A percentile compares a stretch with the other conserved stretches of the same genome.
Conservation (phyloP, 2,888 invertebrate genomes). For the Serripes groenlandicus region DNA sequence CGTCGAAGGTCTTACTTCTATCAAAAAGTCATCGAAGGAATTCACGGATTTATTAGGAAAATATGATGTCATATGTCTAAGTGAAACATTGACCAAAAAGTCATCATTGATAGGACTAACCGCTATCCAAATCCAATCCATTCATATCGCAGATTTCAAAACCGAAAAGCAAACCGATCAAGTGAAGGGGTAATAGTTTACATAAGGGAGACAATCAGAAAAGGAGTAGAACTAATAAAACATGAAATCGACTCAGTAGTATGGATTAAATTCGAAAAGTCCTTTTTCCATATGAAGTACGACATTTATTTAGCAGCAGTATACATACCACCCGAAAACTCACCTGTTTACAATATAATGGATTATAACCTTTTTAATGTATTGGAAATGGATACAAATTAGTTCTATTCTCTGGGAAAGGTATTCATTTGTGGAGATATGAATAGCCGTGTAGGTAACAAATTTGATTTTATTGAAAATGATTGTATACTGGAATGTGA, state of each 20-base stretch:
- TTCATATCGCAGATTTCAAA: background rate
- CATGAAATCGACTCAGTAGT: slow-evolving; percentile 6
- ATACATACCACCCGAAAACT: slow-evolving; percentile 23
- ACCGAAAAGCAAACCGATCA: background rate
- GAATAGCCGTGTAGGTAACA: slow-evolving; percentile 30
- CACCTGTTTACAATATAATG: slow-evolving; percentile 27
- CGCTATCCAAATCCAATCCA: background rate
- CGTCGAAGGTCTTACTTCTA: slow-evolving; percentile 16
- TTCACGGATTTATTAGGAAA: background rate
- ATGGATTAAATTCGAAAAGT: slow-evolving; percentile 1
- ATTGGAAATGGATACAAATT: no score
- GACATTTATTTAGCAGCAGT: slow-evolving; percentile 6
- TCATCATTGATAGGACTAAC: background rate
- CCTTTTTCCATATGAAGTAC: background rate
- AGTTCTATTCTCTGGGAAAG: no score
- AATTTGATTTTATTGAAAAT: background rate
- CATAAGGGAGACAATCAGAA: background rate
- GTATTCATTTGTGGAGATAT: no score
- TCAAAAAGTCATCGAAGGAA: background rate
- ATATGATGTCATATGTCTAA: slow-evolving; percentile 5
- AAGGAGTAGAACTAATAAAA: slow-evolving; percentile 1
- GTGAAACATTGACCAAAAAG: slow-evolving; percentile 17
- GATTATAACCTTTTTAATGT: no score
- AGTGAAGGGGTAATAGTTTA: slow-evolving; percentile 2
- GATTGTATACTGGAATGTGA: background rate